Evolutionary conservation across 1,140 invertebrate species (phyloP), one percentile per base, ranked within the genome.

Genomic region (Leptinotarsa defecta): DNA sequence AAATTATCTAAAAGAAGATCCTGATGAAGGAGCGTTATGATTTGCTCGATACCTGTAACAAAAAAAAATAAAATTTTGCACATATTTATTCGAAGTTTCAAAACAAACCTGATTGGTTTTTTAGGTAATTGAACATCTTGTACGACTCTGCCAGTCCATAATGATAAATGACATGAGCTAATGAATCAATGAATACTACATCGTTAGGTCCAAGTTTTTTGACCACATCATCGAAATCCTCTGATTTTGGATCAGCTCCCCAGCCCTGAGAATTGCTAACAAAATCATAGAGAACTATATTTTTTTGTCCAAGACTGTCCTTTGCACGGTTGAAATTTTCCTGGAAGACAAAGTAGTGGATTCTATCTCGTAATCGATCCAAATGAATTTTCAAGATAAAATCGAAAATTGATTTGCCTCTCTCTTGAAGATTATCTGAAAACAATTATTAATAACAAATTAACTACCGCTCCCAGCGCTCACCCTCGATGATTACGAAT

Each of bases 1-100:
- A 85, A 83, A 64, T 77, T 77, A 68, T 85, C 82, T 48, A 82
- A 74, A 4, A 89, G 68, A 76, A 88, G 86, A 78, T 89, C 89
- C 77, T 79, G 86, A 77, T 89, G 89, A 63, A 88, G 65, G 52
- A 89, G 79, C 22, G 87, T 73, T 65, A 89, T 83, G 43, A 88
- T 72, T 84, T 88, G 87, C 62, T 82, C 81, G 22, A 88, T 77
- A 77, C 83, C 83, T 83, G 69, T n/a, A 80, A 81, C 48, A 73
- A 68, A 70, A 11, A 24, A 43, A 43, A 43, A 11, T 3, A 69
- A 52, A 71, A 43, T 63, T 77, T 75, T 74, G 62, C n/a, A 64
- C 24, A 74, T 20, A 65, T 24, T 49, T 70, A 74, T 43, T 73
- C 19, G 62, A 71, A 70, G 3, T 49, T 67, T 62, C 43, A 76